A percentile compares a stretch with the other conserved stretches of the same genome.
These are phyloP conservation scores for Acropora tenuis DNA, from an alignment of 64 coral and sea anemone genomes.

Conservation along the genomic window DNA sequence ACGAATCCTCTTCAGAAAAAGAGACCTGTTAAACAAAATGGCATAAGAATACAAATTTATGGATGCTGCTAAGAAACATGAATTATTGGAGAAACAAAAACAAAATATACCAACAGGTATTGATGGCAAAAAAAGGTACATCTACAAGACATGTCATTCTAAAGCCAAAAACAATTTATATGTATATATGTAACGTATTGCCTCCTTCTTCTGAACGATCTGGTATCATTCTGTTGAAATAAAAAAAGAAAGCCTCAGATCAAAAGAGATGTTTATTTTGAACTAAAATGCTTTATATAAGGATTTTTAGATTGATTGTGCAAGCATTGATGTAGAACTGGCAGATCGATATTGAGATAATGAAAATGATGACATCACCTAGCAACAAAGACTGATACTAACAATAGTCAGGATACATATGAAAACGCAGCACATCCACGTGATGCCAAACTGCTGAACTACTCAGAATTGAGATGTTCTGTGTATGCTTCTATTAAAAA, in stretches of 20 bases:
- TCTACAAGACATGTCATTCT: background rate
- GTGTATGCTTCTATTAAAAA: too few species aligned
- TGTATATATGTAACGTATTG: too few species aligned
- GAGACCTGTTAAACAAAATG: too few species aligned
- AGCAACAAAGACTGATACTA: background rate
- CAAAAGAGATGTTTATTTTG: slow-evolving; percentile 32
- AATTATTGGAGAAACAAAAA: too few species aligned
- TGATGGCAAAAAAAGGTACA: background rate
- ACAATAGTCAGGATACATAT: background rate
- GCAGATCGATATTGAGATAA: background rate
- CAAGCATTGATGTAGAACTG: background rate
- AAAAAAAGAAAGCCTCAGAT: slow-evolving; percentile 39
- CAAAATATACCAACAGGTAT: too few species aligned
- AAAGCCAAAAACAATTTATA: background rate
- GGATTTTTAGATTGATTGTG: slow-evolving; percentile 15
- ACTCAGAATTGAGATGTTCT: too few species aligned
- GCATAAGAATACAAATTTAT: too few species aligned
- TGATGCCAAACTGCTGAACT: too few species aligned
- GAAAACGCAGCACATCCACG: background rate
- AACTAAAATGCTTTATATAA: background rate
- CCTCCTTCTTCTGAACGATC: slow-evolving; percentile 23
- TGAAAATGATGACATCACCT: slow-evolving; percentile 17
- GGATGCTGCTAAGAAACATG: too few species aligned
- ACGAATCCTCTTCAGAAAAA: too few species aligned
- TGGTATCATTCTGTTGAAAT: slow-evolving; percentile 57